Evolutionary conservation across 30 jellyfish, hydroid and myxozoan genomes (phyloP), one percentile per base, ranked within the genome.

Genomic region (Cassiopea xamachana): DNA sequence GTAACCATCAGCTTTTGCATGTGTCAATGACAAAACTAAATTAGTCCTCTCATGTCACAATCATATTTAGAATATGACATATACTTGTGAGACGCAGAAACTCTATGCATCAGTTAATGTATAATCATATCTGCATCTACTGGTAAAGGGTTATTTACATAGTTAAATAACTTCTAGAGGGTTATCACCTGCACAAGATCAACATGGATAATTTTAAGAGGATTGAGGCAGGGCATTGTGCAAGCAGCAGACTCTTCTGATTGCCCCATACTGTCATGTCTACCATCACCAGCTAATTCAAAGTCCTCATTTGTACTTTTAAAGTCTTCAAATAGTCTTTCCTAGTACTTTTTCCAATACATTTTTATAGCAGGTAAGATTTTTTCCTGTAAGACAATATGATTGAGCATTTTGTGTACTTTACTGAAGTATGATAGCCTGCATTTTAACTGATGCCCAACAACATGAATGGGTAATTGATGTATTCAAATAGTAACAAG

Each of bases 241-340:
- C 74, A 85, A n/a, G 81, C 87, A 44, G 73, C 93, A 76, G 46
- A 77, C 68, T 83, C 68, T 83, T 84, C 85, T 59, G 73, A 62
- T 27, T 83, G 91, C 45, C 91, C 91, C 91, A 83, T 83, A n/a
- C 91, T 62, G 68, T 83, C 91, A 69, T 58, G 79, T 68, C 91
- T 58, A 45, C 91, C 91, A 83, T 83, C 91, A 7, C 91, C 91
- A 17, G 72, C 44, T 14, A 83, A 16, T 10, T n/a, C 51, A 48
- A 83, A 73, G 60, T 48, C n/a, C 19, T 69, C 83, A 39, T 64
- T 64, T 39, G 43, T 67, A 13, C 48, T 64, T 50, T 48, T 67
- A n/a, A 83, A 18, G 12, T 83, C 84, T n/a, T 68, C 60, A 13
- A 83, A 13, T 12, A 47, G 17, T 55, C 55, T 45, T 48, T 67